Evolutionary conservation across 1,140 invertebrate species (phyloP), one percentile per base, ranked within the genome.

Genomic region (Melanaphis sacchari): DNA sequence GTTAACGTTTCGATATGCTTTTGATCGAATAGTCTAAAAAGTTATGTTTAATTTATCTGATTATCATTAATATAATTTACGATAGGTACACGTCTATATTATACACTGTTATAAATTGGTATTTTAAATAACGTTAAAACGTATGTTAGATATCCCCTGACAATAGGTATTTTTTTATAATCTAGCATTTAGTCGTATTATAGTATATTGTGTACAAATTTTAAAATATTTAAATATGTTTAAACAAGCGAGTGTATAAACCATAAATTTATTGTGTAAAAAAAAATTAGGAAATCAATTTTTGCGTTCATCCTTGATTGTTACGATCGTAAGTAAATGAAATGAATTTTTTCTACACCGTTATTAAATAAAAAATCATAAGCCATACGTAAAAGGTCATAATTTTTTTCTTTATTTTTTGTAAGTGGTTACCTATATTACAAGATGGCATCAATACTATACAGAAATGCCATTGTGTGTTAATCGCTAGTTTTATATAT

Each of bases 311-410:
- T 66, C 11, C 4, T 26, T 11, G 11, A n/a, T 49, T 18, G 15
- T 18, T 49, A 49, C 59, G 11, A n/a, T 11, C 4, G 59, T 11
- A 11, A 66, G 31, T n/a, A n/a, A 76, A 76, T 21, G 0, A 76
- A 76, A 76, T 76, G n/a, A 18, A 36, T 76, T 76, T 76, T 76
- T 4, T 76, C 31, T 11, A n/a, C 11, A n/a, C n/a, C 4, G 31
- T 66, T 66, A 66, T 76, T 76, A n/a, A 76, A 76, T n/a, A 76
- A 76, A 76, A 49, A 76, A 18, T n/a, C 59, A n/a, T 76, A n/a
- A 76, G 11, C 59, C 8, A 31, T 5, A 76, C 59, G 31, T 76
- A 76, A 76, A 76, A 76, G 59, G 59, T 76, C 31, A 76, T 76
- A 15, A 76, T 76, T n/a, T n/a, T 76, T 76, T 76, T 76, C n/a